These are phyloP conservation scores for Gambusia yucatana DNA, from an alignment of 2,797 vertebrate genomes.

Conservation along the genomic window DNA sequence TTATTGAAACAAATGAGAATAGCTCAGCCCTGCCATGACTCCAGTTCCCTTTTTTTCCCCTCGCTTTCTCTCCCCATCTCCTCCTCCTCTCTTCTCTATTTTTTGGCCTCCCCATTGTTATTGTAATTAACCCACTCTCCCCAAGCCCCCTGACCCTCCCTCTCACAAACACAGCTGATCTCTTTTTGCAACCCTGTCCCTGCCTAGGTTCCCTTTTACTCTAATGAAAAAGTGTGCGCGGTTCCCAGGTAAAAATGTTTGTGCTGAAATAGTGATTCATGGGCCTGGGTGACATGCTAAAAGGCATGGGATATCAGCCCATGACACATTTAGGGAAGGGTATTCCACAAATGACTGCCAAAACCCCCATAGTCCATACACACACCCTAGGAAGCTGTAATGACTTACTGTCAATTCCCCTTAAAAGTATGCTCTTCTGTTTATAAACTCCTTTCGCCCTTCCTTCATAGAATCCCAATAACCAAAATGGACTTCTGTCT, in stretches of 20 bases:
- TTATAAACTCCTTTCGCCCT: conserved; percentile 59
- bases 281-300: conserved; percentile 73
- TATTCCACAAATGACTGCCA: conserved; percentile 59
- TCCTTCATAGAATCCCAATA: conserved; percentile 66
- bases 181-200: conserved; percentile 33
- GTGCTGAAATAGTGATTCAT: conserved; percentile 77
- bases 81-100: conserved; percentile 32
- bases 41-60: conserved; percentile 25
- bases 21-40: conserved; percentile 62
- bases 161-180: conserved; percentile 52
- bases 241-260: conserved; percentile 71
- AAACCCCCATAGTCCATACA: conserved; percentile 31
- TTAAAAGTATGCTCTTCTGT: conserved; percentile 41
- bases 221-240: conserved; percentile 79
- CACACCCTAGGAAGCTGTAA: conserved; percentile 33
- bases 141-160: conserved; percentile 64
- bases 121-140: conserved; percentile 80
- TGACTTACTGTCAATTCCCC: conserved; percentile 54
- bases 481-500: conserved; percentile 66
- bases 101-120: conserved; percentile 75
- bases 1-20: conserved; percentile 86
- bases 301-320: conserved; percentile 69
- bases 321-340: conserved; percentile 69
- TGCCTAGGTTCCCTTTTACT: conserved; percentile 76
- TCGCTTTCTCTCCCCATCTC: neutral